These are phyloP conservation scores for Trissonchulus latispiculum DNA, from an alignment of 2,888 invertebrate genomes.

Conservation along the genomic window DNA sequence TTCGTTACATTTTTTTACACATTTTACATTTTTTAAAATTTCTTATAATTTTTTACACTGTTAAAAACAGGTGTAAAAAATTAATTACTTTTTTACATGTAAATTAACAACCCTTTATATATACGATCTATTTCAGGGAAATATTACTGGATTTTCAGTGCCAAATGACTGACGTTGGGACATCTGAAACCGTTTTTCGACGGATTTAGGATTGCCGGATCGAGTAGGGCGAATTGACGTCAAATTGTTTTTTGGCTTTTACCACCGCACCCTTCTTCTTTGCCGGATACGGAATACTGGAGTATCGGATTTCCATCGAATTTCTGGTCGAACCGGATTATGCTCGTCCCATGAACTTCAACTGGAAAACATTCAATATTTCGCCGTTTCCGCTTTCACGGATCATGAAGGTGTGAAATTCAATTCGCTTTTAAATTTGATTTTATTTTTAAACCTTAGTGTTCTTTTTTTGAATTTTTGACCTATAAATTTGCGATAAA, in stretches of 20 bases:
- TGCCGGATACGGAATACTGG: constrained; percentile 68
- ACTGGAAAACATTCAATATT: constrained; percentile 5
- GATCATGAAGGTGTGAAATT: constrained; percentile 22
- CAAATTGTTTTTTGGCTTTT: constrained; percentile 31
- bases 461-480: no score
- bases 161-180: constrained; percentile 58
- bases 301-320: constrained; percentile 45
- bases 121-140: no score
- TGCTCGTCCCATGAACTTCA: neutral
- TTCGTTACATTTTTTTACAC: no score
- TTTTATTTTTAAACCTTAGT: no score
- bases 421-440: no score
- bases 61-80: no score
- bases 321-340: constrained; percentile 18
- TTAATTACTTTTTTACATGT: no score
- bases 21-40: no score
- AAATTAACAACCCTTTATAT: no score
- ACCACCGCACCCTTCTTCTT: constrained; percentile 31
- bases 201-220: constrained; percentile 59
- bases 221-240: constrained; percentile 26
- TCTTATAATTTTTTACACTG: no score
- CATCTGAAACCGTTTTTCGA: constrained; percentile 66
- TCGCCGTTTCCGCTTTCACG: constrained; percentile 15
- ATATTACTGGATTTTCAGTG: constrained; percentile 74
- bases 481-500: no score